These are phyloP conservation scores for Danaus chrysippus DNA, from an alignment of 2,888 invertebrate genomes.

Conservation along the genomic window DNA sequence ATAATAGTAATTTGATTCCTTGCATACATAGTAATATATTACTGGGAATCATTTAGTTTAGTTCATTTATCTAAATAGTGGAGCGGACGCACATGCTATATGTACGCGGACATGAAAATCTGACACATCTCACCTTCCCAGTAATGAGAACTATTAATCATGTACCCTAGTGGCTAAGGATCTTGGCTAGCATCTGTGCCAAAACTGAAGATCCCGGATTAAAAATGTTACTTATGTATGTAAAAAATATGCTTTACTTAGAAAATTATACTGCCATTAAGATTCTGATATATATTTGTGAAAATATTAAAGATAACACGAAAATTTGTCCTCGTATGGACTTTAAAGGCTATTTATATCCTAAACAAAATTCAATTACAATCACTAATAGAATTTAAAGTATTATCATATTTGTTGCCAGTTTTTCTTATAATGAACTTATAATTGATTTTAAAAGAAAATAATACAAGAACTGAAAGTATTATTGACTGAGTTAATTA, in stretches of 20 bases:
- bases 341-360: too few species aligned
- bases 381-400: too few species aligned
- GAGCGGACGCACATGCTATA: constrained; percentile 37
- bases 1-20: background rate
- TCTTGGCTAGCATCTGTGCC: constrained; percentile 60
- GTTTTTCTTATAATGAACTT: too few species aligned
- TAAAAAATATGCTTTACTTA: too few species aligned
- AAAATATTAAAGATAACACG: too few species aligned
- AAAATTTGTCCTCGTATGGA: too few species aligned
- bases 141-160: constrained; percentile 71
- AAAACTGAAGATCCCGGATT: constrained; percentile 60
- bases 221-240: constrained; percentile 38
- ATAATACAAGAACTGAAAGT: background rate
- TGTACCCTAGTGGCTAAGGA: constrained; percentile 38
- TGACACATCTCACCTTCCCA: constrained; percentile 54
- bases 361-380: too few species aligned
- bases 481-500: background rate
- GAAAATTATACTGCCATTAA: too few species aligned
- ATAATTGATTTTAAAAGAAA: background rate
- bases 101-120: constrained; percentile 53
- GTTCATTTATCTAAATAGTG: constrained; percentile 30
- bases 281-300: too few species aligned
- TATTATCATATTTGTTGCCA: too few species aligned
- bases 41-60: constrained; percentile 18
- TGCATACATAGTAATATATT: background rate